phyloP scores from a whole-genome alignment of 1,140 invertebrate genomes.

The Scaptomyza pallida region DNA sequence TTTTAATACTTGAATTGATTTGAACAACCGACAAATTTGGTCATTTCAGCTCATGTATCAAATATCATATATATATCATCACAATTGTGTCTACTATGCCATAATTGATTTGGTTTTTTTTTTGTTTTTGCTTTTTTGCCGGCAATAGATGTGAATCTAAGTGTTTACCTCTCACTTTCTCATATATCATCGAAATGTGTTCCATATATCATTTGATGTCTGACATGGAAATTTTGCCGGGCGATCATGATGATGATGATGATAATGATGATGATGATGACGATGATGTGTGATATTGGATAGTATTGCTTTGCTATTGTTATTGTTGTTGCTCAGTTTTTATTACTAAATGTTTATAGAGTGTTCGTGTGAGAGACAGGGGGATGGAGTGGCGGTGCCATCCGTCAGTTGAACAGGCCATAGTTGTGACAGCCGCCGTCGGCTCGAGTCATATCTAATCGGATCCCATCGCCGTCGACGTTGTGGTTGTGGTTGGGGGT shows the following conservation, averaged over 20 bases:
- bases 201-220: not conserved
- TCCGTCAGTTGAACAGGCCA: constrained; percentile 35
- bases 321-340: constrained; percentile 40
- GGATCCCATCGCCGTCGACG: constrained; percentile 14
- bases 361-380: too few species aligned
- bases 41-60: too few species aligned
- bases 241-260: constrained; percentile 15
- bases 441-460: constrained; percentile 66
- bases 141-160: not conserved
- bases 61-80: not conserved
- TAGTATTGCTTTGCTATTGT: constrained; percentile 22
- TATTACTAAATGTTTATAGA: constrained; percentile 35
- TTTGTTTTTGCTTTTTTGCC: too few species aligned
- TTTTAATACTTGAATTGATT: too few species aligned
- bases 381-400: constrained; percentile 9
- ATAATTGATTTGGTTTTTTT: constrained; percentile 2
- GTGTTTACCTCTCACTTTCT: too few species aligned
- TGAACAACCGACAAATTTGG: too few species aligned
- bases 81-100: not conserved
- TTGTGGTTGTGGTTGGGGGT: constrained; percentile 8
- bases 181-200: constrained; percentile 9
- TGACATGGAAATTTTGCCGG: not conserved
- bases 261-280: not conserved
- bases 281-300: constrained; percentile 32
- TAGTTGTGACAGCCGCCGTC: constrained; percentile 30